These are phyloP conservation scores for Epirrhoe tristata DNA, from an alignment of 2,888 invertebrate species.

Conservation along the genomic window DNA sequence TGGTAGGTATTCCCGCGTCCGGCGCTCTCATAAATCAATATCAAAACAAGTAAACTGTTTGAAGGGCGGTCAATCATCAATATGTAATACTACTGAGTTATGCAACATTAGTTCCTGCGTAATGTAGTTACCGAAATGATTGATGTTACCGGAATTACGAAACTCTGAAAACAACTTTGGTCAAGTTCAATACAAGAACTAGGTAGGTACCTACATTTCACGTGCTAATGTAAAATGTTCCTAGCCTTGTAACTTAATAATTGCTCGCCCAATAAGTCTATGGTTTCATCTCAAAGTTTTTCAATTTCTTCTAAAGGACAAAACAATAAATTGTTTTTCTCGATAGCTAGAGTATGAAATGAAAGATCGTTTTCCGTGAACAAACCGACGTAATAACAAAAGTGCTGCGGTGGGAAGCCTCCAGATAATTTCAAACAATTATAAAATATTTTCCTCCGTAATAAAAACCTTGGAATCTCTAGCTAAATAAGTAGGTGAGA, in stretches of 20 bases:
- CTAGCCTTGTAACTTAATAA: slow-evolving; percentile 5
- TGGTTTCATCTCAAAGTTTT: slow-evolving; percentile 25
- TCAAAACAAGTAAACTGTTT: slow-evolving; percentile 26
- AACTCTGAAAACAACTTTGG: slow-evolving; percentile 17
- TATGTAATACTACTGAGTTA: slow-evolving; percentile 22
- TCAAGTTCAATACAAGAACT: slow-evolving; percentile 16
- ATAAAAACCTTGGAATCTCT: slow-evolving; percentile 34
- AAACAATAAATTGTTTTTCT: slow-evolving; percentile 18
- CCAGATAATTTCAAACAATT: slow-evolving; percentile 29
- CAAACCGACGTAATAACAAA: slow-evolving; percentile 26
- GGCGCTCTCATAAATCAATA: slow-evolving; percentile 26
- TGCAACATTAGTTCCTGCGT: slow-evolving; percentile 21
- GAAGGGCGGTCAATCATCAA: slow-evolving; percentile 24
- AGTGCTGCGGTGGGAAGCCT: slow-evolving; percentile 24
- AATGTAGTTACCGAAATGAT: slow-evolving; percentile 24
- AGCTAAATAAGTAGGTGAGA: slow-evolving; percentile 29
- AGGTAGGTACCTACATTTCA: slow-evolving; percentile 6
- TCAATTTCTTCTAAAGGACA: slow-evolving; percentile 24
- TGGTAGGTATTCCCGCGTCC: slow-evolving; percentile 18
- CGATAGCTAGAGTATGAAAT: slow-evolving; percentile 10
- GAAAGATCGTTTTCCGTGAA: slow-evolving; percentile 18
- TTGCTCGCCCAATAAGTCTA: slow-evolving; percentile 5
- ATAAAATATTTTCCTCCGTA: slow-evolving; percentile 28
- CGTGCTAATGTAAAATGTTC: not conserved
- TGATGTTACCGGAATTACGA: slow-evolving; percentile 20